Percentiles rank a stretch among this genome's conserved stretches.
Conservation (phyloP, 2,113 vertebrate species). For the Phylloscopus trochiloides region DNA sequence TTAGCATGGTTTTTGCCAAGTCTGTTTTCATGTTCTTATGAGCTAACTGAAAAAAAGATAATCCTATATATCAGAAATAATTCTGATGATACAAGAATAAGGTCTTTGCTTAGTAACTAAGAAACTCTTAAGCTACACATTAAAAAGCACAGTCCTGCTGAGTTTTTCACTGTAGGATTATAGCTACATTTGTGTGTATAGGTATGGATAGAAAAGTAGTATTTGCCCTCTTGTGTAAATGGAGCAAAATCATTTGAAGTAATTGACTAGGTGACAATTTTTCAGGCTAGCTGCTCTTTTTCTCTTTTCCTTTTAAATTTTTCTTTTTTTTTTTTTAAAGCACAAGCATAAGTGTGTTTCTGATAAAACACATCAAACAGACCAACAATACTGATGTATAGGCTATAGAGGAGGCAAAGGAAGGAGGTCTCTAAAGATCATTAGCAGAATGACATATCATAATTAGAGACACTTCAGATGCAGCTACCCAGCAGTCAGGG, state of each 20-base stretch:
- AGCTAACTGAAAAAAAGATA: background rate
- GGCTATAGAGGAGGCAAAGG: background rate
- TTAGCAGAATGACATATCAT: background rate
- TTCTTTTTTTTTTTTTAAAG: background rate
- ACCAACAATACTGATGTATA: background rate
- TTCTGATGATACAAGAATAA: background rate
- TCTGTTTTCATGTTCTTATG: background rate
- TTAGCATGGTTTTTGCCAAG: background rate
- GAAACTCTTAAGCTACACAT: background rate
- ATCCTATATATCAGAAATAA: background rate
- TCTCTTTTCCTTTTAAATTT: background rate
- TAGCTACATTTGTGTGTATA: background rate
- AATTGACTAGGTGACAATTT: background rate
- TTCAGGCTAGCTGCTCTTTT: background rate
- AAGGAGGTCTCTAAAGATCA: background rate
- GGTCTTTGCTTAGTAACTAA: background rate
- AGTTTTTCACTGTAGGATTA: background rate
- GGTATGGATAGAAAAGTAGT: background rate
- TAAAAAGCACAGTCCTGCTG: background rate
- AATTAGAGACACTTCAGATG: background rate
- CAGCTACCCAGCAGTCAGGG: background rate
- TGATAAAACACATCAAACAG: background rate
- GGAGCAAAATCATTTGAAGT: background rate
- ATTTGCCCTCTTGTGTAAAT: background rate
- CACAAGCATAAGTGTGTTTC: background rate